Conservation (phyloP, 2,888 invertebrate genomes). For the Chaetogeoica ovagalla region DNA sequence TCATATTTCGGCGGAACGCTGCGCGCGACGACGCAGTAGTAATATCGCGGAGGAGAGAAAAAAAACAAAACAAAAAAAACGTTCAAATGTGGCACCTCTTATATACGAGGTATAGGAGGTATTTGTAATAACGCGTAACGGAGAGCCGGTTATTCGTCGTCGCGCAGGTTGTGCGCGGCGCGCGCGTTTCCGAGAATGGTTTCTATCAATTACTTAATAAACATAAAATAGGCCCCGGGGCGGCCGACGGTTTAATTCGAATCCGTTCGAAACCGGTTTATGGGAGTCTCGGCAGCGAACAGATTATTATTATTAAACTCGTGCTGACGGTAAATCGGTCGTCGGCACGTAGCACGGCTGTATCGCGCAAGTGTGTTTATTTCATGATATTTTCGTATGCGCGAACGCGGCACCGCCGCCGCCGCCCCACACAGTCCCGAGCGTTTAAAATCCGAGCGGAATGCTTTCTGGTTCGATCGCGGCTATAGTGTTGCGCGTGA, state of each 20-base stretch:
- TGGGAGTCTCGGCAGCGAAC: constrained; percentile 19
- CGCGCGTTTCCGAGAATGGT: constrained; percentile 9
- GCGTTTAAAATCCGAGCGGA: no score
- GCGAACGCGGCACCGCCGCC: neutral
- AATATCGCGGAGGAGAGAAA: no score
- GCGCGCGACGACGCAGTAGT: no score
- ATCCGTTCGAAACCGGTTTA: constrained; percentile 45
- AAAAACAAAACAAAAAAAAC: constrained; percentile 9
- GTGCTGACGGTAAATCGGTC: constrained; percentile 29
- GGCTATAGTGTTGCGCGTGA: no score
- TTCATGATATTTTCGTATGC: neutral
- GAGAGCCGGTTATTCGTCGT: neutral
- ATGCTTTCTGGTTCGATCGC: no score
- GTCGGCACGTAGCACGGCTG: neutral
- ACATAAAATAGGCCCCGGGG: constrained; percentile 25
- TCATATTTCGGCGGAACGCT: no score
- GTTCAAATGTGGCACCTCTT: constrained; percentile 20
- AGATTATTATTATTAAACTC: constrained; percentile 11
- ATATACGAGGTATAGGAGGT: neutral
- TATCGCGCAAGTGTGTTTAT: neutral
- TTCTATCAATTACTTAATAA: constrained; percentile 51
- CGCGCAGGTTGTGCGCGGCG: neutral
- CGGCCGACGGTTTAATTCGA: constrained; percentile 47
- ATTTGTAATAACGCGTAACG: neutral
- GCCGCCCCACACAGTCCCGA: neutral